Percentiles rank a stretch among this genome's conserved stretches.
These are phyloP conservation scores for Drosophila virilis DNA, from an alignment of 1,140 invertebrate species.

Conservation along the genomic window DNA sequence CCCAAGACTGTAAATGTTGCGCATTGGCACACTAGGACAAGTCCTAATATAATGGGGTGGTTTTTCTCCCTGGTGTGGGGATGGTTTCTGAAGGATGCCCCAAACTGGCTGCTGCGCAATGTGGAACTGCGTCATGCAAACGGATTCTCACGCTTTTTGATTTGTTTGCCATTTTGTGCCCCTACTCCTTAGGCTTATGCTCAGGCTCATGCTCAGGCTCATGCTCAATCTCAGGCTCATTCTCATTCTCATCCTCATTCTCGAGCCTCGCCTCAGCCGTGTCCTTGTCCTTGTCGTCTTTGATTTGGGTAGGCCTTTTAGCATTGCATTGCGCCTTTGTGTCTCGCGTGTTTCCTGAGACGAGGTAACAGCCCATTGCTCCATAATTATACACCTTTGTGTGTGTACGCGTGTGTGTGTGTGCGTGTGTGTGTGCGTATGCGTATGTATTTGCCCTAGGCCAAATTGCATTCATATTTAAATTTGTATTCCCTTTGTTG, in stretches of 20 bases:
- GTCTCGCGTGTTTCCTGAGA: constrained; percentile 36
- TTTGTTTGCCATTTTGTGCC: constrained; percentile 27
- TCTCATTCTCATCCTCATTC: constrained; percentile 45
- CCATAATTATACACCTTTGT: constrained; percentile 22
- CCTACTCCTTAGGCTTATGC: constrained; percentile 30
- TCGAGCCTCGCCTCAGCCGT: constrained; percentile 37
- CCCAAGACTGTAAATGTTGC: constrained; percentile 48
- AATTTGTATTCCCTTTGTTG: constrained; percentile 42
- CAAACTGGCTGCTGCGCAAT: constrained; percentile 8
- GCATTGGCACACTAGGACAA: constrained; percentile 21
- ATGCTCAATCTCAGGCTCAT: no score
- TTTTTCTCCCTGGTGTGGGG: constrained; percentile 25
- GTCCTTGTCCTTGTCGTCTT: constrained; percentile 55
- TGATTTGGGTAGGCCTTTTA: constrained; percentile 72
- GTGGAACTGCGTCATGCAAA: constrained; percentile 24
- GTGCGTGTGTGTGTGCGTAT: constrained; percentile 40
- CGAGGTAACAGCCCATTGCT: constrained; percentile 9
- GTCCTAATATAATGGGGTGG: constrained; percentile 61
- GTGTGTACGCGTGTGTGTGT: constrained; percentile 8
- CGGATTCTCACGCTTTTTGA: constrained; percentile 39
- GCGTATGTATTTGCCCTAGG: constrained; percentile 41
- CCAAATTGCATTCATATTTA: constrained; percentile 69
- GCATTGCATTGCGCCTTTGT: constrained; percentile 45
- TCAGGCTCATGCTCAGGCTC: constrained; percentile 19
- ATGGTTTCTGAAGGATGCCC: not conserved